phyloP scores from a whole-genome alignment of 2,797 vertebrate species.

The Sciaenops ocellatus region DNA sequence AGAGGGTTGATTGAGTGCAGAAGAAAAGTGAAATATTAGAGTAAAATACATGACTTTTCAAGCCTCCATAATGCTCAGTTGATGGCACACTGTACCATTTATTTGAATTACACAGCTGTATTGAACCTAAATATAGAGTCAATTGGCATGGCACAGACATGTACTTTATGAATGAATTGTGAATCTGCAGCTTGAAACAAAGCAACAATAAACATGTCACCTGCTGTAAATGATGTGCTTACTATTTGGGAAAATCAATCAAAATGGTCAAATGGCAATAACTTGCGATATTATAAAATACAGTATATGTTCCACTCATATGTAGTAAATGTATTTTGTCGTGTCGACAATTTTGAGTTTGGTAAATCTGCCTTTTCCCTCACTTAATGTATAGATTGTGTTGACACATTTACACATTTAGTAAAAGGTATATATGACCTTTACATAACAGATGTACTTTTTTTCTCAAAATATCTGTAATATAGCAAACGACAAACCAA shows the following conservation, averaged over 20 bases:
- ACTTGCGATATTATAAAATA: constrained; percentile 8
- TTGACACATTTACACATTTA: not conserved
- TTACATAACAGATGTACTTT: not conserved
- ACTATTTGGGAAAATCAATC: constrained; percentile 40
- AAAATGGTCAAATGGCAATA: constrained; percentile 29
- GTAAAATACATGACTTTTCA: constrained; percentile 66
- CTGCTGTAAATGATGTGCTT: constrained; percentile 32
- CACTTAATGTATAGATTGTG: not conserved
- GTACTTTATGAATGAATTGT: constrained; percentile 69
- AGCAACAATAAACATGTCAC: constrained; percentile 55
- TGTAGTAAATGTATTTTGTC: not conserved
- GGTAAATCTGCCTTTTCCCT: not conserved
- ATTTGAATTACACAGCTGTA: constrained; percentile 59
- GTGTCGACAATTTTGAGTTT: not conserved
- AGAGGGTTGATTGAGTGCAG: constrained; percentile 63
- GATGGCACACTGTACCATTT: constrained; percentile 42
- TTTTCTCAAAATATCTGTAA: not conserved
- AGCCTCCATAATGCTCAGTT: constrained; percentile 52
- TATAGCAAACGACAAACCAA: not conserved
- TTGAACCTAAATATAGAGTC: constrained; percentile 47
- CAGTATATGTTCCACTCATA: not conserved
- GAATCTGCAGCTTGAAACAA: constrained; percentile 41
- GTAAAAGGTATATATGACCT: not conserved
- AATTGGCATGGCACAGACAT: constrained; percentile 41
- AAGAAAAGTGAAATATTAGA: constrained; percentile 70